Percentiles rank a stretch among this genome's conserved stretches.
These are phyloP conservation scores for Spongilla lacustris DNA, from an alignment of 37 sponge, comb jelly and placozoan species.

Conservation along the genomic window DNA sequence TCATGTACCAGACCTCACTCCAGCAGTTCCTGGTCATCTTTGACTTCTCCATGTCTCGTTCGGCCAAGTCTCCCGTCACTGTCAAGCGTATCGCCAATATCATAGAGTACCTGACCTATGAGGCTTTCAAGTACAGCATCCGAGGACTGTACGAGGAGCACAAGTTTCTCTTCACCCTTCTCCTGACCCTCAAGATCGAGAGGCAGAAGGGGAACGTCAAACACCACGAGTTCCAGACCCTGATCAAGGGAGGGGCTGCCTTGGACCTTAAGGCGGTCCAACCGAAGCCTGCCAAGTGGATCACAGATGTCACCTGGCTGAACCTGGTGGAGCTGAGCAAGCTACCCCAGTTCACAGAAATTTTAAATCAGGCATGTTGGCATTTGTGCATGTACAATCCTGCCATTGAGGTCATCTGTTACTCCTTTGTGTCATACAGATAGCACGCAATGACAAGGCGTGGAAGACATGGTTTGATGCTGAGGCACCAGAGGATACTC, in stretches of 20 bases:
- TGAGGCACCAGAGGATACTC: constrained; percentile 94
- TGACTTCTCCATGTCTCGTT: constrained; percentile 93
- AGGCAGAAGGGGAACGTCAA: constrained; percentile 92
- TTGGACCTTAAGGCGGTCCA: constrained; percentile 96
- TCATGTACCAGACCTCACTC: constrained; percentile 99
- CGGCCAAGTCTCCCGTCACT: constrained; percentile 97
- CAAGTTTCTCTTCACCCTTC: constrained; percentile 97
- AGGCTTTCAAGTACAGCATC: constrained; percentile 86
- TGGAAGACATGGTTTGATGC: constrained; percentile 99
- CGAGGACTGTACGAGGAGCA: constrained; percentile 97
- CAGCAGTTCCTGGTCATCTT: constrained; percentile 96
- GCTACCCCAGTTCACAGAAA: constrained; percentile 95
- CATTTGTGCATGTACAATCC: background rate
- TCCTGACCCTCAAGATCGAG: constrained; percentile 97
- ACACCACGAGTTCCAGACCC: constrained; percentile 91
- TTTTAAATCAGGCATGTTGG: constrained; percentile 73
- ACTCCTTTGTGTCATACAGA: constrained; percentile 24
- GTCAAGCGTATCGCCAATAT: constrained; percentile 93
- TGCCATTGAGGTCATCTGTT: background rate
- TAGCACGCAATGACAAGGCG: constrained; percentile 92
- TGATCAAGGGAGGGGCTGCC: constrained; percentile 99
- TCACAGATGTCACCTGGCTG: constrained; percentile 99
- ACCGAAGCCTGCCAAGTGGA: constrained; percentile 94
- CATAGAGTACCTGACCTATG: constrained; percentile 93
- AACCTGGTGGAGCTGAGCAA: constrained; percentile 97